Conservation (phyloP, 2,797 vertebrate genomes). For the Enteromius argenteus region DNA sequence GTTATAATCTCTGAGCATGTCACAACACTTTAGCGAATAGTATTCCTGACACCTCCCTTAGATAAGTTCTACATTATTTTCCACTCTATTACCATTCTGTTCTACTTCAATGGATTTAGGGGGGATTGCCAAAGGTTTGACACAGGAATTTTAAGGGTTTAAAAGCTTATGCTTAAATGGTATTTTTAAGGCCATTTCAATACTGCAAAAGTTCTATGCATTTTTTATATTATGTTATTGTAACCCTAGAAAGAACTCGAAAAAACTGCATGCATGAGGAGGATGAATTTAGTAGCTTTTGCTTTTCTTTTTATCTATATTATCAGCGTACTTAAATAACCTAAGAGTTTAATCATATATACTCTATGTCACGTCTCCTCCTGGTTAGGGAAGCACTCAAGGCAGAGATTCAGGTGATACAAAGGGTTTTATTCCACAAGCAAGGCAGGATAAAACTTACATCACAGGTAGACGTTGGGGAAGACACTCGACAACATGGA, state of each 20-base stretch:
- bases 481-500: no score
- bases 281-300: background rate
- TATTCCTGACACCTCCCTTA: constrained; percentile 40
- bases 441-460: no score
- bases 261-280: background rate
- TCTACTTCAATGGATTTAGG: constrained; percentile 25
- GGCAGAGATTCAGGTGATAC: no score
- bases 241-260: background rate
- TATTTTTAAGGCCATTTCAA: background rate
- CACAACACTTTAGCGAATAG: constrained; percentile 17
- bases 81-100: constrained; percentile 35
- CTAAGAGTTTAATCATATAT: background rate
- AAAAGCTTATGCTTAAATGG: constrained; percentile 22
- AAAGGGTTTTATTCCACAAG: no score
- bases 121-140: constrained; percentile 25
- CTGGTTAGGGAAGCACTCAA: no score
- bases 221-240: background rate
- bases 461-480: no score
- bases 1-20: constrained; percentile 30
- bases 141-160: constrained; percentile 4
- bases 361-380: no score
- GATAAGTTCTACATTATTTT: constrained; percentile 37
- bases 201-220: background rate
- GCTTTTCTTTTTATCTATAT: background rate
- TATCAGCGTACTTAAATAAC: background rate